A percentile compares a stretch with the other conserved stretches of the same genome.
These are phyloP conservation scores for Lycophotia porphyrea DNA, from an alignment of 2,888 invertebrate species.

Conservation along the genomic window DNA sequence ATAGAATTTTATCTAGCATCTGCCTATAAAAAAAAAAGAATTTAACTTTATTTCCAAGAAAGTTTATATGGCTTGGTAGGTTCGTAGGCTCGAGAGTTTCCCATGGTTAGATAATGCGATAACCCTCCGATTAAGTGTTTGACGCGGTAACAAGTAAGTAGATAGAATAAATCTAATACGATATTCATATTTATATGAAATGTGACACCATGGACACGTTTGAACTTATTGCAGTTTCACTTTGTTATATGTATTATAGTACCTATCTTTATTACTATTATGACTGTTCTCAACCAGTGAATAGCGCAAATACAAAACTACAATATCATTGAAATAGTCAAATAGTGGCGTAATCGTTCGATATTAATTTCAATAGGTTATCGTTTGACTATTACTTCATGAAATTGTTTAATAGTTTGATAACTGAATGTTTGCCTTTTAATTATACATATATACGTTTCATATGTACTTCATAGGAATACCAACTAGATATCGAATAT, in stretches of 20 bases:
- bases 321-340: constrained; percentile 43
- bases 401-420: constrained; percentile 58
- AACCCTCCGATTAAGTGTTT: constrained; percentile 69
- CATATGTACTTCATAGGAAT: constrained; percentile 4
- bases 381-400: constrained; percentile 62
- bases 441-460: constrained; percentile 9
- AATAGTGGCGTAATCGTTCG: constrained; percentile 52
- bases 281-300: constrained; percentile 2
- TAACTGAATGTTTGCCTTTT: constrained; percentile 44
- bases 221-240: constrained; percentile 31
- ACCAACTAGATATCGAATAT: constrained; percentile 14
- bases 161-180: constrained; percentile 39
- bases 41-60: constrained; percentile 57
- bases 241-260: constrained; percentile 4
- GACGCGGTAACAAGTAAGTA: constrained; percentile 62
- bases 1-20: constrained; percentile 55
- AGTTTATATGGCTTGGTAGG: constrained; percentile 60
- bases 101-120: constrained; percentile 71
- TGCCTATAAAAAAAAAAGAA: constrained; percentile 46
- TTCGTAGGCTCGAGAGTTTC: constrained; percentile 66
- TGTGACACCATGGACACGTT: constrained; percentile 31
- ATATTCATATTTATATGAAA: constrained; percentile 45
- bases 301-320: constrained; percentile 15
- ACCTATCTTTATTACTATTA: not conserved
- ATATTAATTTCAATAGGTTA: constrained; percentile 67